Base-by-base conservation (phyloP, 2,797 vertebrate species). In the Buphagus erythrorhynchus region DNA sequence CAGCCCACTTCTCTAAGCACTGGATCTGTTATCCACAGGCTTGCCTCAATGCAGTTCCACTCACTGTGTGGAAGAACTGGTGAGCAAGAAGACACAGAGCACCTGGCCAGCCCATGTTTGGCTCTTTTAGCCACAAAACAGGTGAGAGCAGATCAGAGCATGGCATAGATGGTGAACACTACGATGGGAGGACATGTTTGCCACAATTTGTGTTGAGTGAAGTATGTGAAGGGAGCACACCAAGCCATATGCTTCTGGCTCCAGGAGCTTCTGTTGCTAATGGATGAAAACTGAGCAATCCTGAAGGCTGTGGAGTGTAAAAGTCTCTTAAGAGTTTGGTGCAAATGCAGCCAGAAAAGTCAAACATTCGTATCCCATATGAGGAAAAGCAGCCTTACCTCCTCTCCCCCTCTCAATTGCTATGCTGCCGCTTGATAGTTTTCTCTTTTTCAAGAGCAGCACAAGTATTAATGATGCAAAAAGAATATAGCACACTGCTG, bases 181-280 rank as follows among this genome's bases (percentile, higher is more conserved):
- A 7, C 0, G 0, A 61, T 66, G 72, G 66, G 69, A 92, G 46
- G 49, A 89, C 0, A 0, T 10, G 17, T 82, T 91, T 78, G 58
- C 40, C 40, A 20, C 48, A 36, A 11, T 28, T 42, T 62, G 66
- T 0, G 25, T 81, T 71, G 29, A n/a, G 19, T 55, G 10, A 79
- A 77, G 31, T 71, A 63, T 5, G 26, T 83, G 71, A 84, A 84
- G 24, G 46, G 69, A 88, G 31, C 22, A 18, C 2, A 11, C 25
- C 19, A 58, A 86, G 46, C 86, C 29, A 5, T 62, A 45, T 11
- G 21, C 24, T 75, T 28, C 49, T 81, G 33, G 21, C 43, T 77
- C 43, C 78, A 72, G 31, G 26, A 72, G 31, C 25, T 58, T 79
- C 45, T 81, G 16, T 57, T 63, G 65, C 45, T 36, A 45, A 42